phyloP scores from a whole-genome alignment of 1,140 invertebrate genomes.

The Aphidius gifuensis region DNA sequence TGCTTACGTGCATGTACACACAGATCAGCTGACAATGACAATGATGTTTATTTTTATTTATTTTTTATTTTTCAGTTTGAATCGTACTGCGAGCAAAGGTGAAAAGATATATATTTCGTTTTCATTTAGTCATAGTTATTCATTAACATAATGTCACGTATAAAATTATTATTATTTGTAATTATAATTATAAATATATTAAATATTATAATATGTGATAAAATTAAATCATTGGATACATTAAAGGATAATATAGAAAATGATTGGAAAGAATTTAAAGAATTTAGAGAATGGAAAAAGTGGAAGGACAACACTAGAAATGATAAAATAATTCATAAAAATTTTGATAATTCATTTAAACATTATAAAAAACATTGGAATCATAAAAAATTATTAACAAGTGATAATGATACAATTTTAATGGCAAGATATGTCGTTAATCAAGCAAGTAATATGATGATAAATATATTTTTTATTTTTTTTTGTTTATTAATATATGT shows the following conservation, averaged over 20 bases:
- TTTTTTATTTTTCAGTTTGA: too few relatives aligned
- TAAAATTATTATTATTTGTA: too few relatives aligned
- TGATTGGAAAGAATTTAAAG: constrained; percentile 17
- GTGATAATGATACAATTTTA: constrained; percentile 44
- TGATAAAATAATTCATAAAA: constrained; percentile 7
- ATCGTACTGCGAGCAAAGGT: too few relatives aligned
- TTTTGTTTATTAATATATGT: background rate
- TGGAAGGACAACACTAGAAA: constrained; percentile 11
- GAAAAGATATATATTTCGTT: too few relatives aligned
- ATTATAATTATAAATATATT: too few relatives aligned
- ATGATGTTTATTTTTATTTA: too few relatives aligned
- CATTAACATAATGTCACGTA: too few relatives aligned
- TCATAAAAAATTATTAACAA: background rate
- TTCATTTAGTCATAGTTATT: too few relatives aligned
- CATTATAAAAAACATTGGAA: background rate
- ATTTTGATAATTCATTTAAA: constrained; percentile 3
- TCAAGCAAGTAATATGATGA: constrained; percentile 45
- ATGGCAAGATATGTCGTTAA: constrained; percentile 59
- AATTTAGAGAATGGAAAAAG: constrained; percentile 29
- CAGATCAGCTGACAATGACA: too few relatives aligned
- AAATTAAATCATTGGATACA: too few relatives aligned
- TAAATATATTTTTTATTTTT: constrained; percentile 15
- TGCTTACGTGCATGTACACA: too few relatives aligned
- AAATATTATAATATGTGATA: too few relatives aligned
- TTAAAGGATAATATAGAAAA: background rate